Evolutionary conservation across 2,797 vertebrate genomes (phyloP).

Genomic region (Euthynnus affinis): DNA sequence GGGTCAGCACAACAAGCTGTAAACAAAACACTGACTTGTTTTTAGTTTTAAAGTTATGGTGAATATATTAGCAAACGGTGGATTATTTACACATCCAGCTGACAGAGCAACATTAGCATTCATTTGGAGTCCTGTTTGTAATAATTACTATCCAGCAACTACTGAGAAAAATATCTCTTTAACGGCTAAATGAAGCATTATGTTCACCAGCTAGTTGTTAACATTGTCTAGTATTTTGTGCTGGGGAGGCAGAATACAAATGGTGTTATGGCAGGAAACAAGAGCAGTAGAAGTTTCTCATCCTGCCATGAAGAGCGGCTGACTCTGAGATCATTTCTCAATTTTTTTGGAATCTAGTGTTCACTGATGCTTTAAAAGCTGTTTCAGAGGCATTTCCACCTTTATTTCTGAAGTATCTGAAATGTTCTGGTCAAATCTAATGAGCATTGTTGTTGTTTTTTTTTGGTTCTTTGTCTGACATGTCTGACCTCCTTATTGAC

Average conservation of each 20-base stretch:
- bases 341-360: neutral
- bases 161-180: too few relatives aligned
- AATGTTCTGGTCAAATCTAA: conserved; percentile 7
- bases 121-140: neutral
- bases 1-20: too few relatives aligned
- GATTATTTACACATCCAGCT: too few relatives aligned
- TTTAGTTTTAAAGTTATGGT: too few relatives aligned
- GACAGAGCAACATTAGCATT: too few relatives aligned
- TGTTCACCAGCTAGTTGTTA: neutral
- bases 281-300: neutral
- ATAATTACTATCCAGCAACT: neutral
- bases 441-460: neutral
- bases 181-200: neutral
- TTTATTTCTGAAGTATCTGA: neutral
- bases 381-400: neutral
- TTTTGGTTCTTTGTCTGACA: neutral
- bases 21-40: too few relatives aligned
- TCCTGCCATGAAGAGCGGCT: neutral
- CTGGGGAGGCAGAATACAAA: too few relatives aligned
- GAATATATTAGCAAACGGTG: too few relatives aligned
- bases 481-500: conserved; percentile 20
- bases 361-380: neutral
- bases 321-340: neutral
- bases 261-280: too few relatives aligned
- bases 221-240: too few relatives aligned